These are phyloP conservation scores for Bungarus multicinctus DNA, from an alignment of 2,113 vertebrate species.

Conservation along the genomic window DNA sequence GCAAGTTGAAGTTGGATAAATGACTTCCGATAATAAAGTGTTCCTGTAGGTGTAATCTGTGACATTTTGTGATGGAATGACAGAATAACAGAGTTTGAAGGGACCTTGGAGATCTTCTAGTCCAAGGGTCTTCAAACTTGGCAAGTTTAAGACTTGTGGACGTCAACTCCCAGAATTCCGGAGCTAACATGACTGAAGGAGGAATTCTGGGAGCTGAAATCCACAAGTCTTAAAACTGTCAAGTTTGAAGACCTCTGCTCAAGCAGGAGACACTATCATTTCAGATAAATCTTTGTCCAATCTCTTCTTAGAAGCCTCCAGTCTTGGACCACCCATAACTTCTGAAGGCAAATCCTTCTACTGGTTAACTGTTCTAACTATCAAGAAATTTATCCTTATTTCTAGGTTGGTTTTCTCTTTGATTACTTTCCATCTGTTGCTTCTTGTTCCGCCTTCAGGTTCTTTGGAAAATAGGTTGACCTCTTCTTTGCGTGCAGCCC, in stretches of 20 bases:
- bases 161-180: no score
- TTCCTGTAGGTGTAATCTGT: background rate
- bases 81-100: background rate
- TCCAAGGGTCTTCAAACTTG: no score
- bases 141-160: no score
- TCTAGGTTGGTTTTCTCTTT: background rate
- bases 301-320: background rate
- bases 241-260: background rate
- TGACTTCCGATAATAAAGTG: background rate
- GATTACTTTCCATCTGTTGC: background rate
- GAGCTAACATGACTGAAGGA: no score
- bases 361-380: background rate
- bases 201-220: no score
- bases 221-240: no score
- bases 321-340: background rate
- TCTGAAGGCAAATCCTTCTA: background rate
- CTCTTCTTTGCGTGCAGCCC: no score
- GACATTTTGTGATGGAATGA: background rate
- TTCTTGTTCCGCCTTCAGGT: background rate
- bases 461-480: background rate
- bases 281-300: background rate
- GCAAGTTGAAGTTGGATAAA: background rate
- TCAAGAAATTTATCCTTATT: background rate
- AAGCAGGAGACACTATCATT: background rate
- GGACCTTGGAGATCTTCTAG: background rate